A percentile compares a stretch with the other conserved stretches of the same genome.
These are phyloP conservation scores for Aleadryas rufinucha DNA, from an alignment of 2,113 vertebrate genomes.

Conservation along the genomic window DNA sequence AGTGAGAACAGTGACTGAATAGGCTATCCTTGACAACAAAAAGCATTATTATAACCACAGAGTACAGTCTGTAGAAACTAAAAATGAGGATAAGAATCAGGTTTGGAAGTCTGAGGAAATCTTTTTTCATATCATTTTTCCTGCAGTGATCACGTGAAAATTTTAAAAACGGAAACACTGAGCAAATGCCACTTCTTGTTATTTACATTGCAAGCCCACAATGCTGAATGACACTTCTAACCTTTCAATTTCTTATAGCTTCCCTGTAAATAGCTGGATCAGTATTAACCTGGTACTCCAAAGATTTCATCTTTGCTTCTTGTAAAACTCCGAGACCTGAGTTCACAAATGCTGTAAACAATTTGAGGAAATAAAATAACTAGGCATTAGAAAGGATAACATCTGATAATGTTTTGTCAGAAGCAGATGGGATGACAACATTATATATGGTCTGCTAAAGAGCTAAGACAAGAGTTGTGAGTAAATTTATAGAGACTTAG, in stretches of 20 bases:
- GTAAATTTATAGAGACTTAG: neutral
- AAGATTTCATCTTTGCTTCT: neutral
- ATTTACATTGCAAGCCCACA: conserved; percentile 19
- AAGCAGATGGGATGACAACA: neutral
- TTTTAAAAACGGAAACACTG: neutral
- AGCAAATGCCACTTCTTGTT: conserved; percentile 37
- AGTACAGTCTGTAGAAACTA: neutral
- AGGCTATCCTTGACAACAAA: conserved; percentile 6
- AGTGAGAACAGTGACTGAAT: neutral
- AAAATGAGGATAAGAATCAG: neutral
- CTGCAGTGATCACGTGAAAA: neutral
- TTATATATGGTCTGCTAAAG: neutral
- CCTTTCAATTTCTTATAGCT: conserved; percentile 7
- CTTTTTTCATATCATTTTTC: neutral
- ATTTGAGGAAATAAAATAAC: neutral
- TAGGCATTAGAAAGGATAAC: neutral
- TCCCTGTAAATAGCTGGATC: neutral
- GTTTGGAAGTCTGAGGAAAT: neutral
- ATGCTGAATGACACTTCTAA: conserved; percentile 6
- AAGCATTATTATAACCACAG: neutral
- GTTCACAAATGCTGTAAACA: neutral
- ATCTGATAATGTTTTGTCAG: neutral
- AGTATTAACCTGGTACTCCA: neutral
- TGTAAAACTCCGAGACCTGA: neutral
- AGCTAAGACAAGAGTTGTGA: neutral